Conservation (phyloP, 2,888 invertebrate genomes). For the Eupithecia insigniata region DNA sequence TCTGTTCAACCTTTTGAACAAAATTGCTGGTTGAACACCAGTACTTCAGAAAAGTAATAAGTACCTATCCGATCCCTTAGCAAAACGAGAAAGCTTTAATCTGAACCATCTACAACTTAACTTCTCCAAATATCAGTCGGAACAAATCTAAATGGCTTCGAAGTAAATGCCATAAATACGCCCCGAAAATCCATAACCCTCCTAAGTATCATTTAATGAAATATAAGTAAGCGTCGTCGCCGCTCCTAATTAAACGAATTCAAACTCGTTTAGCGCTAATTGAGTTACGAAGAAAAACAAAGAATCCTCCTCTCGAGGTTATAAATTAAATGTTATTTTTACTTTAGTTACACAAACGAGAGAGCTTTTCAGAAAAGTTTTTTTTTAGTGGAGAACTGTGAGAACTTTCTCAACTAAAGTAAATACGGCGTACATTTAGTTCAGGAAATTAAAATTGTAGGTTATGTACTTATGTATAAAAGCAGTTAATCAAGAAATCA, state of each 20-base stretch:
- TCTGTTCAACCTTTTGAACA: neutral
- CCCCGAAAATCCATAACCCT: neutral
- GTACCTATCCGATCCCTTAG: neutral
- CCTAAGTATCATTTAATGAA: slow-evolving; percentile 16
- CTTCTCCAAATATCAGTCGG: slow-evolving; percentile 5
- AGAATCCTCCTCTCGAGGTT: neutral
- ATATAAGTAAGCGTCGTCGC: slow-evolving; percentile 17
- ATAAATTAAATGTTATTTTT: slow-evolving; percentile 7
- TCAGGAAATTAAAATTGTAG: neutral
- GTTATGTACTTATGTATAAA: neutral
- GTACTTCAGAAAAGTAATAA: neutral
- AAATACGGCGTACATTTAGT: neutral
- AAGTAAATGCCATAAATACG: slow-evolving; percentile 12
- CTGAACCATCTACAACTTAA: slow-evolving; percentile 5
- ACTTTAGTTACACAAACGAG: neutral
- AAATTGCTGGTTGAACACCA: neutral
- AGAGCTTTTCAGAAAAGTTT: slow-evolving; percentile 2
- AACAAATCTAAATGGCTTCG: slow-evolving; percentile 11
- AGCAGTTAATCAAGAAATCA: neutral
- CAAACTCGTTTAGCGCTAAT: slow-evolving; percentile 40
- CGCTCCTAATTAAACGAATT: slow-evolving; percentile 34
- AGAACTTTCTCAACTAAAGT: neutral
- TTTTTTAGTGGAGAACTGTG: neutral
- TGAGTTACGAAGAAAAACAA: slow-evolving; percentile 38
- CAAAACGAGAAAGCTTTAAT: neutral